phyloP scores from a whole-genome alignment of 2,888 invertebrate species.

The Cephus spinipes region DNA sequence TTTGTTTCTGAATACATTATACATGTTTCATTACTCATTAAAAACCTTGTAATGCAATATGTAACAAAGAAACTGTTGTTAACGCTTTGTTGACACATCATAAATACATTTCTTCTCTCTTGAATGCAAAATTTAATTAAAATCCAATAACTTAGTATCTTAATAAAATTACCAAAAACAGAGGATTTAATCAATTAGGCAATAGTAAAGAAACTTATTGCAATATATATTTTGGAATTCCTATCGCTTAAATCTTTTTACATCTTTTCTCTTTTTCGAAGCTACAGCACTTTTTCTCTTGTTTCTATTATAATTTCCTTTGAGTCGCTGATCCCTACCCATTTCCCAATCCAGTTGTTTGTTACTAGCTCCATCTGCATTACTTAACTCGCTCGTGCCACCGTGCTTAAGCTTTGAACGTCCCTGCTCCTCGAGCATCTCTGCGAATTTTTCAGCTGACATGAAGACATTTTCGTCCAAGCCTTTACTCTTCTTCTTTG shows the following conservation, averaged over 20 bases:
- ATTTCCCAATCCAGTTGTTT: slow-evolving; percentile 89
- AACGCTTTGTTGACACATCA: neutral
- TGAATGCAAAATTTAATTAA: neutral
- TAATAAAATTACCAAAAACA: neutral
- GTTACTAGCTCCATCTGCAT: slow-evolving; percentile 80
- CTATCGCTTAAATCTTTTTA: slow-evolving; percentile 8
- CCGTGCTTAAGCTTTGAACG: slow-evolving; percentile 71
- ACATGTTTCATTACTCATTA: neutral
- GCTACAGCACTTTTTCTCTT: slow-evolving; percentile 2
- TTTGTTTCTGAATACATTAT: neutral
- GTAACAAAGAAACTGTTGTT: neutral
- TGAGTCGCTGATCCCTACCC: slow-evolving; percentile 67
- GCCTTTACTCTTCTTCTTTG: slow-evolving; percentile 27
- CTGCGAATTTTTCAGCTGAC: slow-evolving; percentile 90
- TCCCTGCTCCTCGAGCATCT: slow-evolving; percentile 86
- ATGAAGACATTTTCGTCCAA: slow-evolving; percentile 74
- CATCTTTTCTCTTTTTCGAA: slow-evolving; percentile 23
- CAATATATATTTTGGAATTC: neutral
- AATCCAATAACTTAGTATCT: neutral
- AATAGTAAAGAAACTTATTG: neutral
- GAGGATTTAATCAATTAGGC: neutral
- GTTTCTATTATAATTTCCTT: slow-evolving; percentile 32
- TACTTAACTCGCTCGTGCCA: slow-evolving; percentile 77
- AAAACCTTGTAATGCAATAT: neutral
- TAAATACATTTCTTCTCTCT: neutral